Evolutionary conservation across 1,140 invertebrate species (phyloP), one percentile per base, ranked within the genome.

Genomic region (Heliconius melpomene): DNA sequence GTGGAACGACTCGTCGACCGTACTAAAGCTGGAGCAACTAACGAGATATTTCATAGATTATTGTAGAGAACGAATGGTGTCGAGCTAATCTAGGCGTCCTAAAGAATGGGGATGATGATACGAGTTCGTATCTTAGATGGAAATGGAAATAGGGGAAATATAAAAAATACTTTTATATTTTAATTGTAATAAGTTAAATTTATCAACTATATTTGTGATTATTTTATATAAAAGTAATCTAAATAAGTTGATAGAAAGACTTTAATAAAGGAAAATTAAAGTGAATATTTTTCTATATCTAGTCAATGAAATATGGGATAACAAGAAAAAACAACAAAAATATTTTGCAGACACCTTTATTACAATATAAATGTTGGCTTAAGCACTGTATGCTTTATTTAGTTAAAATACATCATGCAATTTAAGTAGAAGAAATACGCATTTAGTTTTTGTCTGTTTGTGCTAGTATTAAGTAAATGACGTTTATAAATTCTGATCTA

Each of bases 321-420:
- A 72, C 71, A 29, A 13, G 50, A 83, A 78, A 78, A 79, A 81
- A 84, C 32, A 36, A 80, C 38, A 70, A 75, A 13, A 60, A 32
- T 75, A 29, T 11, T 72, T 83, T 81, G 84, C 83, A 83, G 85
- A 85, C 79, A 84, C 29, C 79, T 87, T 86, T 87, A 89, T 86
- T 89, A 79, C 77, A 52, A 50, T 75, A 74, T 66, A 66, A 73
- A 71, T 74, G 72, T 70, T 72, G 36, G 57, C 78, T 75, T 80
- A 76, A 76, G 70, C 26, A 26, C 13, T 66, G 26, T 57, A 66
- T 72, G 60, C 60, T 26, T 66, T 26, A 5, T 26, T 66, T 29
- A 66, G 60, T 60, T 60, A 7, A 66, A 29, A 66, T 66, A 66
- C 8, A n/a, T 66, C 60, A 66, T 57, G n/a, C 23, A 66, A 66